Percentiles rank a stretch among this genome's conserved stretches.
Conservation (phyloP, 2,113 vertebrate species). For the Prunella fulvescens region DNA sequence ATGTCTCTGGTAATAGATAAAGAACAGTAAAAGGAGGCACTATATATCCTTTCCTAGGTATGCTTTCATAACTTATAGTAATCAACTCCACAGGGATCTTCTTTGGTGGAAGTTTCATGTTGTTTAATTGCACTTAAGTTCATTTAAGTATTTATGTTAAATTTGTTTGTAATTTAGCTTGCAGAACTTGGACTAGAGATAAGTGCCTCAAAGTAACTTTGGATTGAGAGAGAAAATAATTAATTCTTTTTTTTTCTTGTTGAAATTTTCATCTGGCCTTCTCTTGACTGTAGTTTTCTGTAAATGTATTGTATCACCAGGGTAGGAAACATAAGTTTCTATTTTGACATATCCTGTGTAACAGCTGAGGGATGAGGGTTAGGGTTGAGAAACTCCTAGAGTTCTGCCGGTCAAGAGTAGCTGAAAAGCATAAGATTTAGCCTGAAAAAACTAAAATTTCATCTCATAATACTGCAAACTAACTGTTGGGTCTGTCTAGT, state of each 20-base stretch:
- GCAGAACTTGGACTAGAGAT: not conserved
- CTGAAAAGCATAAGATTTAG: not conserved
- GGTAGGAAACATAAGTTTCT: not conserved
- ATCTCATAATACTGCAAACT: not conserved
- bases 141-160: not conserved
- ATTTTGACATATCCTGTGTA: not conserved
- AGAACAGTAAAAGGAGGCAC: not conserved
- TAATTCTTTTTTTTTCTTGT: not conserved
- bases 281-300: not conserved
- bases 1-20: not conserved
- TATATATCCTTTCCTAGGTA: not conserved
- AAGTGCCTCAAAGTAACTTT: not conserved
- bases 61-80: not conserved
- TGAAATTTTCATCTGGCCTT: not conserved
- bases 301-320: not conserved
- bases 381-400: not conserved
- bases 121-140: not conserved
- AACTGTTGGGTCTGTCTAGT: not conserved
- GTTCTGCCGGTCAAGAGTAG: not conserved
- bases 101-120: not conserved
- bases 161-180: not conserved
- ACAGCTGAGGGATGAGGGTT: not conserved
- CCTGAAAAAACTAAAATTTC: not conserved
- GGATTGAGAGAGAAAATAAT: not conserved
- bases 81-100: not conserved